Percentiles rank a stretch among this genome's conserved stretches.
phyloP scores from a whole-genome alignment of 2,888 invertebrate species.

The Trisateles emortualis region DNA sequence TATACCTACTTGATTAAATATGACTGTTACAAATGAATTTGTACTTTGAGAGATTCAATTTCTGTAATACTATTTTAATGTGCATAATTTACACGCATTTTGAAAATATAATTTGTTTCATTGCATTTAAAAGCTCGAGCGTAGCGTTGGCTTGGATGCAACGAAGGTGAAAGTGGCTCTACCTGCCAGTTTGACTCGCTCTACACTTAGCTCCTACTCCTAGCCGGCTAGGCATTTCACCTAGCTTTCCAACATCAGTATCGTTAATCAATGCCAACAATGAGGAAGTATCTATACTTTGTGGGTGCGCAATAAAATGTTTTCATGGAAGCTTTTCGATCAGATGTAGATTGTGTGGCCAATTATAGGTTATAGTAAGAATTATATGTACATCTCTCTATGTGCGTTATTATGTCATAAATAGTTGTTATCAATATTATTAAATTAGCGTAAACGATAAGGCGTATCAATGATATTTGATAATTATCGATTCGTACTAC shows the following conservation, averaged over 20 bases:
- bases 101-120: not conserved
- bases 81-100: too few relatives aligned
- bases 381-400: slow-evolving; percentile 23
- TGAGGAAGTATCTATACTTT: slow-evolving; percentile 26
- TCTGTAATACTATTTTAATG: not conserved
- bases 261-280: slow-evolving; percentile 22
- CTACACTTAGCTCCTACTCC: slow-evolving; percentile 44
- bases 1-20: slow-evolving; percentile 22
- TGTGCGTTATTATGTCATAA: slow-evolving; percentile 17
- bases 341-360: slow-evolving; percentile 20
- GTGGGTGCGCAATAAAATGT: slow-evolving; percentile 4
- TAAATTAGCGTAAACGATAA: slow-evolving; percentile 17
- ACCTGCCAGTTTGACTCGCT: slow-evolving; percentile 57
- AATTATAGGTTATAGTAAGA: slow-evolving; percentile 31
- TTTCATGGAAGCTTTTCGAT: slow-evolving; percentile 5
- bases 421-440: slow-evolving; percentile 21
- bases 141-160: slow-evolving; percentile 41
- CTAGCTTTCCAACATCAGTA: slow-evolving; percentile 66
- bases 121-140: not conserved
- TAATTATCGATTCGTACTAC: slow-evolving; percentile 31
- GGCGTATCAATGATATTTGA: slow-evolving; percentile 32
- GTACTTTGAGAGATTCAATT: not conserved
- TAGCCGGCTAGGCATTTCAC: slow-evolving; percentile 58
- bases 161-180: slow-evolving; percentile 73
- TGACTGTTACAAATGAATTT: slow-evolving; percentile 22